Conservation (phyloP, 1,140 invertebrate species). For the Scaptodrosophila lebanonensis region DNA sequence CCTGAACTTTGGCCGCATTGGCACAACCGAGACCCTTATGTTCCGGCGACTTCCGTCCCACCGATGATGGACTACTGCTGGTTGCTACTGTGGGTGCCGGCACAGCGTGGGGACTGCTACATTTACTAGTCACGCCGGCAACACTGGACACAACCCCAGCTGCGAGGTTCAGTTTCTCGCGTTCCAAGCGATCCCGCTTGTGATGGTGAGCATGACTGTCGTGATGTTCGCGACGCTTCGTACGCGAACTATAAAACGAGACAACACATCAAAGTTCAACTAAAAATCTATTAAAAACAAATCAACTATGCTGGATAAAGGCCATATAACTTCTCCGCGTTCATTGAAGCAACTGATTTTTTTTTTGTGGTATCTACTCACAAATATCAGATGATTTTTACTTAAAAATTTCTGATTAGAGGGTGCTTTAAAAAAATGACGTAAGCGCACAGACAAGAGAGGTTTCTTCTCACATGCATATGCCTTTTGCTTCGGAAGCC, state of each 20-base stretch:
- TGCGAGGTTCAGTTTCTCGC: slow-evolving; percentile 49
- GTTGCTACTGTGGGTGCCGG: slow-evolving; percentile 16
- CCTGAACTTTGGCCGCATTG: slow-evolving; percentile 19
- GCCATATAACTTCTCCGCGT: no score
- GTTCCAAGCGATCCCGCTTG: slow-evolving; percentile 63
- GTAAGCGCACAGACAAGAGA: no score
- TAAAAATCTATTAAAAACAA: not conserved
- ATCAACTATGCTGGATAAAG: no score
- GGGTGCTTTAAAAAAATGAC: no score
- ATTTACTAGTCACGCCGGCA: slow-evolving; percentile 38
- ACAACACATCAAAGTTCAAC: not conserved
- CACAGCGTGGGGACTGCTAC: slow-evolving; percentile 45
- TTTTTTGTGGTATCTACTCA: no score
- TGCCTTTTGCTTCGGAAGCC: no score
- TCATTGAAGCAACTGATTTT: no score
- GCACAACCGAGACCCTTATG: slow-evolving; percentile 31
- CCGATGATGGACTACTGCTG: slow-evolving; percentile 32
- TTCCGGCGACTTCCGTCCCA: slow-evolving; percentile 55
- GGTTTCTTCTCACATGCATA: no score
- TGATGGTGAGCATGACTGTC: slow-evolving; percentile 59
- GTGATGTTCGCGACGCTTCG: slow-evolving; percentile 65
- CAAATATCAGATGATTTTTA: no score
- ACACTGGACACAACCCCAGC: slow-evolving; percentile 27
- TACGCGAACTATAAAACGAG: slow-evolving; percentile 43
- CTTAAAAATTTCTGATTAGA: no score